Evolutionary conservation across 2,888 invertebrate species (phyloP), one percentile per base, ranked within the genome.

Genomic region (Hoplodrina blanda): DNA sequence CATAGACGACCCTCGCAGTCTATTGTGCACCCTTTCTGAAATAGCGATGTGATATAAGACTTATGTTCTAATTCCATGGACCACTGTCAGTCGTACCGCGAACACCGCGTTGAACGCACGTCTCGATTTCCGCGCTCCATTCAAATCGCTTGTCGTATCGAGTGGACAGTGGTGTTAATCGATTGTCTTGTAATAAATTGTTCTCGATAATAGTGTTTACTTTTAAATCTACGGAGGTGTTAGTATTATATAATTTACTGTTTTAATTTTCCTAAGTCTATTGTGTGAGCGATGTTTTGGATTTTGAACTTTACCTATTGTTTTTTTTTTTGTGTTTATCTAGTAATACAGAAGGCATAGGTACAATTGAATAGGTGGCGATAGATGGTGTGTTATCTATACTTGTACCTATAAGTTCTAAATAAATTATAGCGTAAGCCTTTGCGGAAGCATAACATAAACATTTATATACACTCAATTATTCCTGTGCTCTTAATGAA

Each of bases 1-100:
- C 85, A 84, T 1, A 52, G 0, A 30, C 74, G 80, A 71, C 82
- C 84, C 80, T 84, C 80, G 13, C 44, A 15, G 60, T 30, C 65
- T 64, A 69, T 76, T 73, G 62, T 68, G 17, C 76, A 81, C 81
- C 81, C 74, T 80, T 80, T 73, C 73, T 65, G 62, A 62, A 64
- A 50, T 61, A 61, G 60, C 72, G 54, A 17, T 20, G 11, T 75
- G 72, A 60, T 80, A 71, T 69, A 78, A 63, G 37, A 33, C 52
- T 37, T 62, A 69, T 59, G 54, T 63, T 66, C n/a, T 55, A 37
- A 61, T 63, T 49, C 75, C 49, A 41, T 63, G 75, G 72, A 61
- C 44, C 10, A n/a, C 15, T 52, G 50, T 30, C 69, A 83, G 84
- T 84, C 63, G 66, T 13, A 44, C 17, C 69, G 73, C 49, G 66